Evolutionary conservation across 2,113 vertebrate species (phyloP), one percentile per base, ranked within the genome.

Genomic region (Australoheros scitulus): DNA sequence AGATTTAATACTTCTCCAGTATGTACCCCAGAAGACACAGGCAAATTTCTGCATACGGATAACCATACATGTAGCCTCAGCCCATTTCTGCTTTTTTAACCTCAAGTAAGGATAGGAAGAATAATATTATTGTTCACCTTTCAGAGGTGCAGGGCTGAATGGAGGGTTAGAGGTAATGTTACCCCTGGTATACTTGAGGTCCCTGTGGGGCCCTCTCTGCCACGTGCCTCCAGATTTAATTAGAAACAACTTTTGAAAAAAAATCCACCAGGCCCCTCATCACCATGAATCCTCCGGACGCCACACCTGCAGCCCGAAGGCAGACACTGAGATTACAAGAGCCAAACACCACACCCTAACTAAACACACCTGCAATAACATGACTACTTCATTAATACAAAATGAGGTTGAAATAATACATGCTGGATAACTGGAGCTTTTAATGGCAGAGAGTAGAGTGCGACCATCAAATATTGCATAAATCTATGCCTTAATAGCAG

Each of bases 71-170:
- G 36, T 3, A 76, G 61, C 17, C 84, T 26, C 64, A 60, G 76
- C 57, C 70, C 60, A 24, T 47, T 34, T 41, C 22, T 65, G 79
- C 55, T 68, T 58, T 63, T 76, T 80, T 57, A 81, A 61, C 76
- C 74, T 77, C 41, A 13, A 61, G 74, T 72, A 77, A 11, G 41
- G 4, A 59, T 61, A 41, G 34, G 87, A 91, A 82, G 83, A 88
- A 88, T 75, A 94, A 92, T 92, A 83, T 94, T 93, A 88, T 91
- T 91, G 88, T 91, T 93, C 90, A 77, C 43, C 50, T 92, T 92
- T 84, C 68, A 82, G 63, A 78, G 63, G 75, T 58, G 78, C 5
- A 20, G 76, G 32, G 76, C 76, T 82, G 55, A 93, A 80, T 76
- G 76, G 61, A 68, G 61, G 77, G 61, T 81, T 80, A 65, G 77